Evolutionary conservation across 1,140 invertebrate species (phyloP), one percentile per base, ranked within the genome.

Genomic region (Neodiprion lecontei): DNA sequence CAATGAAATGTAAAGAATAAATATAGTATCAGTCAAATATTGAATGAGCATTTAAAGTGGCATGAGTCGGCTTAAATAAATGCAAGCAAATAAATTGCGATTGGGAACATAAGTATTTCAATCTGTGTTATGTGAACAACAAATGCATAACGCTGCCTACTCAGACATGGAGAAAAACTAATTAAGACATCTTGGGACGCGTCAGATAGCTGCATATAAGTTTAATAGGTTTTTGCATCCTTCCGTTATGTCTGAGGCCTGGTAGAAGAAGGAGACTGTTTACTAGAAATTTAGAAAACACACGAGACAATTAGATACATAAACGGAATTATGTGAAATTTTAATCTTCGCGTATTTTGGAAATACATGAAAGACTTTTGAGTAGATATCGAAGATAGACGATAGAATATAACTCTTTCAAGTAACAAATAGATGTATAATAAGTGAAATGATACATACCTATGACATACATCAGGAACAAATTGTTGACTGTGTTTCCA

Each of bases 401-500:
- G 28, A 40, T 40, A 40, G 5, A 40, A 40, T 5, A 40, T 40
- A 40, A 40, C 28, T 40, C 28, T 40, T 40, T 5, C 28, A 40
- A 40, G 28, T 40, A 40, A 40, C 28, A 40, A 40, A 40, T 40
- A 40, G 28, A 40, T 40, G 1, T 40, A 40, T 40, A 40, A 11
- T 48, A 40, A 67, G 49, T 69, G 12, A 71, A 66, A 67, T 73
- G 12, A 28, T 67, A 86, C 87, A 89, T 88, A 92, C 91, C 87
- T 53, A 92, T 83, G 48, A 96, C 82, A 82, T 96, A 97, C 67
- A 94, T 91, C 12, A 97, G 87, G 74, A 97, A 91, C 53, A 96
- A 86, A 86, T 97, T 97, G 84, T 96, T 94, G 67, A 96, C 89
- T 7, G 92, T 88, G 74, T 92, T 93, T 49, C 96, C 95, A 83